A percentile compares a stretch with the other conserved stretches of the same genome.
Evolutionary conservation across 2,888 invertebrate species (phyloP).

Genomic region (Eupithecia tripunctaria): DNA sequence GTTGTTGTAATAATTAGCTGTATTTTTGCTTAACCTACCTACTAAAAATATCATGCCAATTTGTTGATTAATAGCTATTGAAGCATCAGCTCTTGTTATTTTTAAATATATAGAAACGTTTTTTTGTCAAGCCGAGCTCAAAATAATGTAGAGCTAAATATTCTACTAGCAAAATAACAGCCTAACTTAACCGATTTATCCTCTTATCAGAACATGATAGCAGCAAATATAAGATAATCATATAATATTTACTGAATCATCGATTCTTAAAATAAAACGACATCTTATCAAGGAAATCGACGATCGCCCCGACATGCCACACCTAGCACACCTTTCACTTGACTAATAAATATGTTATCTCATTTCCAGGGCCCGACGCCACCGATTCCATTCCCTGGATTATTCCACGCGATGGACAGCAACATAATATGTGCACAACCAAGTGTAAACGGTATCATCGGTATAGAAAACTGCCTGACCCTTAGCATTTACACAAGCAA

Average conservation of each 20-base stretch:
- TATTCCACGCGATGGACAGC: slow-evolving; percentile 57
- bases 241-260: slow-evolving; percentile 3
- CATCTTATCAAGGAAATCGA: slow-evolving; percentile 32
- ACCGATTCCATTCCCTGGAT: slow-evolving; percentile 46
- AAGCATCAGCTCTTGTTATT: background rate
- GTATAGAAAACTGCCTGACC: slow-evolving; percentile 72
- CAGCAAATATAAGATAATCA: background rate
- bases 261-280: slow-evolving; percentile 8
- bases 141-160: background rate
- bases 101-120: too few relatives aligned
- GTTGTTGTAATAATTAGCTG: background rate
- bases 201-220: background rate
- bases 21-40: background rate
- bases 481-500: slow-evolving; percentile 68
- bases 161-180: background rate
- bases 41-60: background rate
- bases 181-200: background rate
- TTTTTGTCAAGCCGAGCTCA: background rate
- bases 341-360: slow-evolving; percentile 1
- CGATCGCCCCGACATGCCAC: slow-evolving; percentile 27
- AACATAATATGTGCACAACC: slow-evolving; percentile 69
- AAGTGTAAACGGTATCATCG: slow-evolving; percentile 62
- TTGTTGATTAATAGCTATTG: background rate
- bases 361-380: slow-evolving; percentile 53
- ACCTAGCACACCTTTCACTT: slow-evolving; percentile 29